Base-by-base conservation (phyloP, 2,888 invertebrate species). In the Orthosia cruda region DNA sequence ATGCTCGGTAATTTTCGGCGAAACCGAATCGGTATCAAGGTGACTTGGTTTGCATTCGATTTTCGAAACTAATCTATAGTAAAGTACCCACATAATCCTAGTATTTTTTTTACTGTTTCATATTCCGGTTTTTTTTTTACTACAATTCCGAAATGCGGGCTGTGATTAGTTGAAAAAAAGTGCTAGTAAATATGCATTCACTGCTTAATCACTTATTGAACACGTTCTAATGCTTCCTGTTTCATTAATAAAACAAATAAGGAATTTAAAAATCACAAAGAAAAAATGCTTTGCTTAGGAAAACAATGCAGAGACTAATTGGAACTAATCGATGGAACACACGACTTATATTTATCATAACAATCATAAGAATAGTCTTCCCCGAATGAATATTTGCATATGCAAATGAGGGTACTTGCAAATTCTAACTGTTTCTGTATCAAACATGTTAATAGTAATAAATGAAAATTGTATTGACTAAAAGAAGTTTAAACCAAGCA, bases 281-380 rank as follows among this genome's bases (percentile, higher is more conserved):
- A 77, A 80, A 62, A 81, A 65, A 71, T 61, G 47, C 15, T 71
- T n/a, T 54, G 55, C 66, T 49, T 45, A 67, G 68, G 63, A 63
- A 71, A 80, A 89, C 85, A 87, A 88, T 85, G 75, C 78, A 79
- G 80, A 76, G 81, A 89, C 87, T 86, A 89, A 91, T 90, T 84
- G 81, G 81, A 75, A 88, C 81, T 87, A 90, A 91, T 90, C 86
- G 80, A 83, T 87, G 82, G 83, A 84, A 80, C 81, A 77, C 77
- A 78, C 74, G 80, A 84, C 77, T 73, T 40, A 79, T 79, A 76
- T 85, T 90, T 83, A 84, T 82, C 77, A 75, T 79, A 84, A 78
- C 78, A 77, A 82, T 74, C 71, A 83, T 76, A 59, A 83, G 71
- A 87, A 86, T 67, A 76, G 76, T 72, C 52, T 73, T 70, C 68